A percentile compares a stretch with the other conserved stretches of the same genome.
These are phyloP conservation scores for Hemicrepidius hirtus DNA, from an alignment of 2,888 invertebrate genomes.

Conservation along the genomic window DNA sequence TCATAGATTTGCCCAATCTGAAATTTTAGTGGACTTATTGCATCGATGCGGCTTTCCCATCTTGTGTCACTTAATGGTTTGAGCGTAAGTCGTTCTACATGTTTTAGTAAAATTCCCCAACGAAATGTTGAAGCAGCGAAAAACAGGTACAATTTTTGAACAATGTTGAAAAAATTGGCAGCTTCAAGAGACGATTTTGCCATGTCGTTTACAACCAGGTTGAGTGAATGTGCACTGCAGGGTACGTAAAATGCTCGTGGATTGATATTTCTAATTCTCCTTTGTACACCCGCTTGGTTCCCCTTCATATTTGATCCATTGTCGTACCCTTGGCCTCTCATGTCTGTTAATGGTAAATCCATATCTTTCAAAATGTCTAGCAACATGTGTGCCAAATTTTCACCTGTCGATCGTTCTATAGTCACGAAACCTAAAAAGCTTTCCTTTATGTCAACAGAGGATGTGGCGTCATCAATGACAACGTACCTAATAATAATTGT, in stretches of 20 bases:
- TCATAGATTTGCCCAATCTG: too few relatives aligned
- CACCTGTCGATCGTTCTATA: not conserved
- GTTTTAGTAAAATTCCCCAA: too few relatives aligned
- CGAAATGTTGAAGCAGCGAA: not conserved
- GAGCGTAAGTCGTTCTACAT: too few relatives aligned
- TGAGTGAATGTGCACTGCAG: not conserved
- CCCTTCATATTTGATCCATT: too few relatives aligned
- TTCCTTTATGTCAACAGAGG: not conserved
- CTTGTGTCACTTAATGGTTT: too few relatives aligned
- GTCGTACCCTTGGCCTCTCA: not conserved
- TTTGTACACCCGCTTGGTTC: not conserved
- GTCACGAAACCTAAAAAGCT: not conserved
- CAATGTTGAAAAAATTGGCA: not conserved
- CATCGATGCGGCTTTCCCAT: too few relatives aligned
- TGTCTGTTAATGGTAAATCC: not conserved
- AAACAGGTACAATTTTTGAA: constrained; percentile 1
- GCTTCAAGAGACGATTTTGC: not conserved
- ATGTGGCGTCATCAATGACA: not conserved
- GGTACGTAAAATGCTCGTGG: constrained; percentile 2
- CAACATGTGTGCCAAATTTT: not conserved
- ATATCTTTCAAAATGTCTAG: not conserved
- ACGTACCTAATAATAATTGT: not conserved
- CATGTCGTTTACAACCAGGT: not conserved
- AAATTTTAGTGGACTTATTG: too few relatives aligned
- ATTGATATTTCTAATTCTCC: not conserved